Evolutionary conservation across 92 coral and sea anemone species (phyloP).

Genomic region (Phymanthus crucifer): DNA sequence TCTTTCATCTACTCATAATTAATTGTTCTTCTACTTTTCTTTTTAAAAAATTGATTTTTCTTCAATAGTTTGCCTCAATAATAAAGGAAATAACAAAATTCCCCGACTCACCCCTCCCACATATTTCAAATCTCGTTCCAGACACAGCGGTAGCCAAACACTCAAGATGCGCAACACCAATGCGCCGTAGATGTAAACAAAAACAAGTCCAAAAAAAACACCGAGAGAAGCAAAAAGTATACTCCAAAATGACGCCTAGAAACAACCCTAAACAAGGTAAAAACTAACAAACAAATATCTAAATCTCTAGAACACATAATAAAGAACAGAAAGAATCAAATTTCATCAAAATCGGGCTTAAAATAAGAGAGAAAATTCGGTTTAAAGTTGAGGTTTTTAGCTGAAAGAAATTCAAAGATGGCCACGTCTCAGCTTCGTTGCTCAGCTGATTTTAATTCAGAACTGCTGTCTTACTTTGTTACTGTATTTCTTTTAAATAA

Average conservation of each 20-base stretch:
- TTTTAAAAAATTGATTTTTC: no score
- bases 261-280: background rate
- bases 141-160: background rate
- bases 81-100: no score
- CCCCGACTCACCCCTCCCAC: background rate
- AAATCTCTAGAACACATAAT: background rate
- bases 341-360: background rate
- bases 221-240: background rate
- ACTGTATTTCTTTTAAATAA: no score
- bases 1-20: background rate
- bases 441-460: no score
- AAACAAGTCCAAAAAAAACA: background rate
- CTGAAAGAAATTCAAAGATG: background rate
- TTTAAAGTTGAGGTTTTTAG: background rate
- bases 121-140: background rate
- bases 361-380: background rate
- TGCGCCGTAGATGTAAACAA: constrained; percentile 2
- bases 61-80: no score
- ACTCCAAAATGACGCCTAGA: background rate
- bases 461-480: no score
- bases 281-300: background rate
- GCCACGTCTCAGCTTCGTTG: background rate
- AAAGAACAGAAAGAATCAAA: background rate
- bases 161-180: background rate
- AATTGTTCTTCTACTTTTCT: background rate